Base-by-base conservation (phyloP, 2,113 vertebrate genomes). In the Chrysochloris asiatica region DNA sequence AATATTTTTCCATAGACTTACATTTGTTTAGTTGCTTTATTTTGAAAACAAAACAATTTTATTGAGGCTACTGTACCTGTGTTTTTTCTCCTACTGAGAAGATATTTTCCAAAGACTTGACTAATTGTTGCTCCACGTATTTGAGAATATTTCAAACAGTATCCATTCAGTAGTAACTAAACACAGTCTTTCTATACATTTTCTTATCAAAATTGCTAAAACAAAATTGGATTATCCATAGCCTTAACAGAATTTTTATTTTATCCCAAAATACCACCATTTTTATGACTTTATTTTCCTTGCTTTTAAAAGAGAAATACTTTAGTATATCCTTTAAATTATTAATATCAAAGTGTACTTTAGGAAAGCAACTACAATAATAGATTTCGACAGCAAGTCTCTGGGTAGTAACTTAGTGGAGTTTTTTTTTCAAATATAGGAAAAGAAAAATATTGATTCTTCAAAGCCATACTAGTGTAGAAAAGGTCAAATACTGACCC, bases 391-490 rank as follows among this genome's bases (percentile, higher is more conserved):
- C 36, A 84, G 4, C 26, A n/a, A 0, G 0, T 92, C 86, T 92
- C 89, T 88, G 12, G 10, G 21, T 91, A 52, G 65, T 86, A 93
- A 79, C 48, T 43, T 83, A 89, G 38, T 67, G n/a, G n/a, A n/a
- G 9, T 45, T 89, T 96, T 94, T 7, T 2, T 97, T 96, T 93
- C 36, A 90, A 0, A 1, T 89, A 92, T 87, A 92, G 22, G 19
- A 97, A 97, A 95, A 96, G 87, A 95, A 96, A 97, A 96, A 48
- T 95, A 96, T 95, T 96, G 97, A 97, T 97, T 95, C 13, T 87
- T 14, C n/a, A 43, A 94, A 96, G 28, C 26, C 2, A 10, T 33
- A 28, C 30, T 48, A 92, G 22, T 80, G 6, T 75, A 67, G 83
- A 38, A 96, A 95, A 96, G 41, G 72, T 88, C 69, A 97, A 28